These are phyloP conservation scores for Agrotis puta DNA, from an alignment of 2,888 invertebrate species.

Conservation along the genomic window DNA sequence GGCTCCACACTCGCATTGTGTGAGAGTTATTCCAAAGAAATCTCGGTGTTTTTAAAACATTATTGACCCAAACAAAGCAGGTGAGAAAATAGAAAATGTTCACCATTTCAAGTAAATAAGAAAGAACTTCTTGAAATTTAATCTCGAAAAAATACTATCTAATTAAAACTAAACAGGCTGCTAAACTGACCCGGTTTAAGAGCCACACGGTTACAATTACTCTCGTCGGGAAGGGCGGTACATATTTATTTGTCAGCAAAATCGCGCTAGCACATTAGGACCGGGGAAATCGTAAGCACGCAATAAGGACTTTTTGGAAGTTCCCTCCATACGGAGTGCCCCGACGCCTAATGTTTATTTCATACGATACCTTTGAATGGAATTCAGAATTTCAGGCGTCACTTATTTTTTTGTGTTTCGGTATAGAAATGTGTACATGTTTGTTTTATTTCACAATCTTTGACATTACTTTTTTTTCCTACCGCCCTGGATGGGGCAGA, in stretches of 20 bases:
- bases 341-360: conserved; percentile 75
- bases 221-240: conserved; percentile 79
- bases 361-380: conserved; percentile 68
- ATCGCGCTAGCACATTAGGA: conserved; percentile 85
- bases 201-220: conserved; percentile 79
- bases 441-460: conserved; percentile 27
- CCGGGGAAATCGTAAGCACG: conserved; percentile 83
- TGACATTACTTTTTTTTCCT: not conserved
- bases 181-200: conserved; percentile 53
- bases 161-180: not conserved
- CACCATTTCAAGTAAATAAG: not conserved
- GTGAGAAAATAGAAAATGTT: not conserved
- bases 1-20: too few relatives aligned
- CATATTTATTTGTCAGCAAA: conserved; percentile 89
- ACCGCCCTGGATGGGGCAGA: too few relatives aligned
- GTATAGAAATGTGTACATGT: conserved; percentile 13
- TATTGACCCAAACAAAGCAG: too few relatives aligned
- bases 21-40: too few relatives aligned
- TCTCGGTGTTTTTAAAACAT: too few relatives aligned
- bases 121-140: not conserved
- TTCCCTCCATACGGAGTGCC: conserved; percentile 73
- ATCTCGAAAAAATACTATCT: not conserved
- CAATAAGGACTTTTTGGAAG: conserved; percentile 83
- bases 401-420: conserved; percentile 18
- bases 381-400: conserved; percentile 42